Base-by-base conservation (phyloP, 1,140 invertebrate genomes). In the Probaryconus sp. region DNA sequence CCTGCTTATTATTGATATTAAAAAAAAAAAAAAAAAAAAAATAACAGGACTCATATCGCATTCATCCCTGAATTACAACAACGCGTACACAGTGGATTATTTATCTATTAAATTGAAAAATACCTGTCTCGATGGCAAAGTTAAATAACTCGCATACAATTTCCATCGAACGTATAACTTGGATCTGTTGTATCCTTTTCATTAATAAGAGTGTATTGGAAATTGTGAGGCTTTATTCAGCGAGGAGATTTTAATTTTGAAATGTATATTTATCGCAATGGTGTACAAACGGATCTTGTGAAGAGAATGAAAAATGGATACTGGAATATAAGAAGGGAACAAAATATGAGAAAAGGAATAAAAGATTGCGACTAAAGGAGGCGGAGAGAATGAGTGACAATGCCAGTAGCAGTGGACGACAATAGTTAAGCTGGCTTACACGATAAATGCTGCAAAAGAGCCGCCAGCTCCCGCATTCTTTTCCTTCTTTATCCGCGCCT, bases 361-460 rank as follows among this genome's bases (percentile, higher is more conserved):
- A 40, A 61, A 38, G 56, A 61, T 50, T 28, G 56, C 33, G 45
- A 28, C 26, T 26, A 30, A 60, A 60, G 55, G 26, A 43, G 40
- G 26, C 13, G 18, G 48, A 50, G 42, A 51, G 37, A 17, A 10
- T 35, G 45, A 51, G 55, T 53, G 55, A 70, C 55, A 70, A 70
- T 60, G 55, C 50, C 64, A 53, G 64, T 68, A 68, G 64, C 68
- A 55, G 45, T 35, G 33, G 43, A 43, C 53, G 24, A 69, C 43
- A 68, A 69, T 69, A 33, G 28, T 60, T 50, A 50, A 60, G 65
- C 65, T 58, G 45, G 53, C 65, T 69, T 69, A 48, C 43, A 69
- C 64, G 50, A 56, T 47, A 56, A 56, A 68, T 51, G 31, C 55
- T 58, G 67, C 61, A 71, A 71, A 76, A 69, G 61, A 28, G 58